A percentile compares a stretch with the other conserved stretches of the same genome.
These are phyloP conservation scores for Spheniscus humboldti DNA, from an alignment of 2,797 vertebrate genomes.

Conservation along the genomic window DNA sequence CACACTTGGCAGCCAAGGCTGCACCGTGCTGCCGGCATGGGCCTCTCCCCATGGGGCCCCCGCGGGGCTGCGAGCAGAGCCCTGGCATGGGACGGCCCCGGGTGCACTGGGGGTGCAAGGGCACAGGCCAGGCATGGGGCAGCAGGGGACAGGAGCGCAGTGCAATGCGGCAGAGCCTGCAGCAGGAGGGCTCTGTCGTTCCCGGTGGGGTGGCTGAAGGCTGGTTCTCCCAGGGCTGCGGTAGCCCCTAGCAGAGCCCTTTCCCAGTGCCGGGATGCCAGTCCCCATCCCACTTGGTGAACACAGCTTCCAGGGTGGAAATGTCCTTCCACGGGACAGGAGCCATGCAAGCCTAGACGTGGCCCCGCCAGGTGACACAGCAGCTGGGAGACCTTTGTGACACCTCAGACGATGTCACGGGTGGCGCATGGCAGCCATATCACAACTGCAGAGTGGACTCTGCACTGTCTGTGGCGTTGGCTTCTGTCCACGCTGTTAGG, in stretches of 20 bases:
- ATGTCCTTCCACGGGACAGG: background rate
- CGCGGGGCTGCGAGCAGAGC: background rate
- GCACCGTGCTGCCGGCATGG: fast-evolving
- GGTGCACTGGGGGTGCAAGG: too few relatives aligned
- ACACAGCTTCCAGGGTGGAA: background rate
- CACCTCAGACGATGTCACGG: background rate
- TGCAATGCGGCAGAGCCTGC: background rate
- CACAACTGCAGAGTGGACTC: background rate
- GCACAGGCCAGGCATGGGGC: background rate
- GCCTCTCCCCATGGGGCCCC: background rate
- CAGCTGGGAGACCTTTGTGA: background rate
- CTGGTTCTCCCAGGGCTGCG: fast-evolving
- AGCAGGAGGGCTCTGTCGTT: background rate
- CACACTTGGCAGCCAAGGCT: background rate
- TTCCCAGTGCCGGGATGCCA: background rate
- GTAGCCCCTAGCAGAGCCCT: background rate
- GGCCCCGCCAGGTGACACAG: background rate
- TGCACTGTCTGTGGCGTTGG: background rate
- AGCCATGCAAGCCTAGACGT: background rate
- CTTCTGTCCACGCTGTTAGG: background rate
- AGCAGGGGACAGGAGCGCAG: fast-evolving
- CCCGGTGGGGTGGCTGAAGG: background rate
- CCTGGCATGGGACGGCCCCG: background rate
- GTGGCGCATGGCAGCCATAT: background rate
- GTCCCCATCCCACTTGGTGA: background rate